Percentiles rank a stretch among this genome's conserved stretches.
Evolutionary conservation across 1,140 invertebrate species (phyloP).

Genomic region (Leptoteleia sp.): DNA sequence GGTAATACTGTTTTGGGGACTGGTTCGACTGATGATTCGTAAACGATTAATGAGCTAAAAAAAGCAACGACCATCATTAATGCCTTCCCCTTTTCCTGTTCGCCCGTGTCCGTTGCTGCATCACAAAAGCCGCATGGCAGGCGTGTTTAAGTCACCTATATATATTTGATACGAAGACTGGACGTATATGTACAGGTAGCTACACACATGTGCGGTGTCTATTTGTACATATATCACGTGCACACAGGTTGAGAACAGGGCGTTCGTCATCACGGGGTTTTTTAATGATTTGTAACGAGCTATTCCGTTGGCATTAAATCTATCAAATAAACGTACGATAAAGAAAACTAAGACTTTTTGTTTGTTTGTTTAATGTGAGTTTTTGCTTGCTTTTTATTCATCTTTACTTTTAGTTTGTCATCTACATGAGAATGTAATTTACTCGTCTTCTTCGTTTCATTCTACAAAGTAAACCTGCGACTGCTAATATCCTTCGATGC

Average conservation of each 20-base stretch:
- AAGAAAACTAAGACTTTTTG: slow-evolving; percentile 75
- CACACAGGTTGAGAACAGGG: slow-evolving; percentile 72
- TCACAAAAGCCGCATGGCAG: slow-evolving; percentile 56
- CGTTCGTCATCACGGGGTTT: slow-evolving; percentile 75
- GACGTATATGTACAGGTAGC: slow-evolving; percentile 24
- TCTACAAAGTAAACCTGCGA: slow-evolving; percentile 56
- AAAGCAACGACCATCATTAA: slow-evolving; percentile 44
- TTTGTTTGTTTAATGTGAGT: too few relatives aligned
- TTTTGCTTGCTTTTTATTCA: slow-evolving; percentile 73
- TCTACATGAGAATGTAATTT: slow-evolving; percentile 75
- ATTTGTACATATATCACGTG: slow-evolving; percentile 47
- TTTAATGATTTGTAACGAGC: slow-evolving; percentile 76
- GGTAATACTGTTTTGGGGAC: slow-evolving; percentile 36
- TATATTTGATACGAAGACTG: slow-evolving; percentile 53
- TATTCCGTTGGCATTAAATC: slow-evolving; percentile 75
- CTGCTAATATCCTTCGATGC: slow-evolving; percentile 64
- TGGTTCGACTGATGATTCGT: slow-evolving; percentile 25
- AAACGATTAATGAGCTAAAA: slow-evolving; percentile 12
- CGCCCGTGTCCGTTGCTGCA: slow-evolving; percentile 54
- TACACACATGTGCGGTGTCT: neutral
- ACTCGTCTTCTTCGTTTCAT: slow-evolving; percentile 49
- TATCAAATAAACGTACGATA: slow-evolving; percentile 66
- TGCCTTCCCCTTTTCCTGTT: slow-evolving; percentile 24
- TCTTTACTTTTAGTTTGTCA: slow-evolving; percentile 69
- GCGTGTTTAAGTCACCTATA: slow-evolving; percentile 70